phyloP scores from a whole-genome alignment of 2,888 invertebrate species.

The Macaria liturata region DNA sequence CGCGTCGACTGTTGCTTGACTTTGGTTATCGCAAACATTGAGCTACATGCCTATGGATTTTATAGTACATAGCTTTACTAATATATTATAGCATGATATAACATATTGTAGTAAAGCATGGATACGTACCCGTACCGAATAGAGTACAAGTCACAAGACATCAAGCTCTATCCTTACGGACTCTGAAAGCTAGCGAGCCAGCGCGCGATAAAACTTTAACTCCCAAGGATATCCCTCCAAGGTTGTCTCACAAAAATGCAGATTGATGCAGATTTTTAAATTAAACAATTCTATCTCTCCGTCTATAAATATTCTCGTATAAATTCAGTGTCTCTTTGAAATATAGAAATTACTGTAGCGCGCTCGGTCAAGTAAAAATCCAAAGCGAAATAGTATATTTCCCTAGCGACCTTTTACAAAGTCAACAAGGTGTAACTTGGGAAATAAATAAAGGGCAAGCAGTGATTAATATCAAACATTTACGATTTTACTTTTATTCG shows the following conservation, averaged over 20 bases:
- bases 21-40: too few species aligned
- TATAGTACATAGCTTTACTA: too few species aligned
- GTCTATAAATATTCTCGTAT: slow-evolving; percentile 31
- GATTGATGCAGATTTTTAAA: slow-evolving; percentile 21
- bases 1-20: too few species aligned
- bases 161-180: neutral
- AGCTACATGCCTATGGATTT: too few species aligned
- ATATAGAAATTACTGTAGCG: slow-evolving; percentile 44
- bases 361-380: slow-evolving; percentile 68
- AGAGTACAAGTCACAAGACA: slow-evolving; percentile 31
- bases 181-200: slow-evolving; percentile 1
- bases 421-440: slow-evolving; percentile 78
- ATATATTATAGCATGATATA: too few species aligned
- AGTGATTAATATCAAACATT: slow-evolving; percentile 70
- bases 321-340: slow-evolving; percentile 38
- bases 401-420: slow-evolving; percentile 75
- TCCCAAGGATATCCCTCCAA: slow-evolving; percentile 5
- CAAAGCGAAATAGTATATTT: slow-evolving; percentile 72
- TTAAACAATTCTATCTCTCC: slow-evolving; percentile 24
- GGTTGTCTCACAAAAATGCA: slow-evolving; percentile 20
- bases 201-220: slow-evolving; percentile 17
- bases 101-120: slow-evolving; percentile 10
- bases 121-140: slow-evolving; percentile 20
- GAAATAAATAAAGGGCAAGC: slow-evolving; percentile 72
- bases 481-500: slow-evolving; percentile 38